Evolutionary conservation across 2,797 vertebrate genomes (phyloP).

Genomic region (Eurystomus glaucurus): DNA sequence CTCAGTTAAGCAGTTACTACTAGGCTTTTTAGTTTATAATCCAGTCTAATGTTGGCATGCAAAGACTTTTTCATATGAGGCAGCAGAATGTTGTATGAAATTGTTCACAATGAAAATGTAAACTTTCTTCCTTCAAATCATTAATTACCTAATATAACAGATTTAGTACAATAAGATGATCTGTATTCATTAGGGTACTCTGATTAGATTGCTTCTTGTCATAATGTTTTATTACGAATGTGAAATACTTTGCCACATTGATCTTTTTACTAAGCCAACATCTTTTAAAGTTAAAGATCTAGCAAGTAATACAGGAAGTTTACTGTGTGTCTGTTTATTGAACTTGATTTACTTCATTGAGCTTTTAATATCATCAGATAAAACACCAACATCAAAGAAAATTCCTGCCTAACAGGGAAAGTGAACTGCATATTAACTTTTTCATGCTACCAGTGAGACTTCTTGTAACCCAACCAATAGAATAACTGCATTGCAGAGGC

Average conservation of each 20-base stretch:
- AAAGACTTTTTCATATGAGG: conserved; percentile 11
- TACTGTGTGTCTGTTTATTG: conserved; percentile 51
- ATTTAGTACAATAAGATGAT: conserved; percentile 55
- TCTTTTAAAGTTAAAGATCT: conserved; percentile 50
- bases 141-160: conserved; percentile 64
- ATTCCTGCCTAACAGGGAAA: conserved; percentile 28
- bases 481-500: conserved; percentile 19
- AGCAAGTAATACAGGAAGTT: conserved; percentile 27
- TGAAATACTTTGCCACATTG: conserved; percentile 55
- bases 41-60: neutral
- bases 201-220: conserved; percentile 63
- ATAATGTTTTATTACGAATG: conserved; percentile 46
- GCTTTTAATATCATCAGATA: conserved; percentile 44
- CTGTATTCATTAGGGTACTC: conserved; percentile 62
- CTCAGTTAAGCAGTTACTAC: neutral
- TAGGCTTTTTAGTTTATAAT: neutral
- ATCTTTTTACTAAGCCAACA: conserved; percentile 72
- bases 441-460: neutral
- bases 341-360: conserved; percentile 59
- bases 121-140: conserved; percentile 67
- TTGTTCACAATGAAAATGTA: conserved; percentile 13
- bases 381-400: conserved; percentile 54
- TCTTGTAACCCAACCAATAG: conserved; percentile 21
- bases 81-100: neutral
- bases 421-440: conserved; percentile 28